These are phyloP conservation scores for Heptranchias perlo DNA, from an alignment of 2,113 vertebrate species.

Conservation along the genomic window DNA sequence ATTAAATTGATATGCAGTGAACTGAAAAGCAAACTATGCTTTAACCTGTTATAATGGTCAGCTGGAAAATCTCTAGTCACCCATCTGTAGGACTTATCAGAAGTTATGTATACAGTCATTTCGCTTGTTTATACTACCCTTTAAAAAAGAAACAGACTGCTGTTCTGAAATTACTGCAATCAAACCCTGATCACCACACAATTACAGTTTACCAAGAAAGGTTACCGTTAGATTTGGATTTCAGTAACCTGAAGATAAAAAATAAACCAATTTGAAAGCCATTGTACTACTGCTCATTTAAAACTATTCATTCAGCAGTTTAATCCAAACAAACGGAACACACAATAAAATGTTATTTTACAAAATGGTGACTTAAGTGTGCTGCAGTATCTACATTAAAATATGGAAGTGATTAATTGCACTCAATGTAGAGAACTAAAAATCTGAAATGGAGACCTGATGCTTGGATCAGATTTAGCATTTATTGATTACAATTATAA, in stretches of 20 bases:
- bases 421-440: neutral
- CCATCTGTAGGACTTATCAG: neutral
- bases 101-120: neutral
- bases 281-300: neutral
- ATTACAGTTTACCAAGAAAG: neutral
- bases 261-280: neutral
- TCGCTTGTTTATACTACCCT: neutral
- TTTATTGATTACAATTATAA: neutral
- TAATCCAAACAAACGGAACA: neutral
- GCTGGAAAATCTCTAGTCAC: neutral
- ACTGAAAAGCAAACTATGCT: neutral
- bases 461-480: neutral
- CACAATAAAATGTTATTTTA: neutral
- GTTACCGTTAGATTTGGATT: neutral
- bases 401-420: neutral
- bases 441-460: neutral
- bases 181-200: neutral
- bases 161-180: neutral
- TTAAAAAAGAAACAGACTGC: neutral
- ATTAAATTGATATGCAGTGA: neutral
- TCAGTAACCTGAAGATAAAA: conserved; percentile 7
- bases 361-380: neutral
- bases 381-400: neutral
- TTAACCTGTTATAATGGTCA: neutral
- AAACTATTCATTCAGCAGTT: neutral